phyloP scores from a whole-genome alignment of 1,140 invertebrate species.

The Panulirus ornatus region DNA sequence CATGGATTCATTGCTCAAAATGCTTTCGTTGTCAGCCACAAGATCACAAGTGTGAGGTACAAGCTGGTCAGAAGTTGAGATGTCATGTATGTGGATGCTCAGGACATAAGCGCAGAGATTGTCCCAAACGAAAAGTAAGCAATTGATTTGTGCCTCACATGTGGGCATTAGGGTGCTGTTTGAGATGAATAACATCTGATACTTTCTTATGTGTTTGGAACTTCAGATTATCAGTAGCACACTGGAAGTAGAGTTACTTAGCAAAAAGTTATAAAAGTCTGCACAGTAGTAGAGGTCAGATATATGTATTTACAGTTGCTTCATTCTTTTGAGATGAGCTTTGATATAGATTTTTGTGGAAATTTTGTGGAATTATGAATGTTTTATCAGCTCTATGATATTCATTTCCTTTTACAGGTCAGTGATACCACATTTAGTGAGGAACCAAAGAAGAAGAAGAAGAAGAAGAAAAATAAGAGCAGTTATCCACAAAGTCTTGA shows the following conservation, averaged over 20 bases:
- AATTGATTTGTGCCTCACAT: not conserved
- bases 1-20: conserved; percentile 87
- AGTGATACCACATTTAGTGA: not conserved
- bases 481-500: conserved; percentile 16
- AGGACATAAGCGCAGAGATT: conserved; percentile 56
- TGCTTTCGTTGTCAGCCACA: conserved; percentile 84
- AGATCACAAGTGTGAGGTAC: conserved; percentile 82
- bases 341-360: too few relatives aligned
- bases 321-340: too few relatives aligned
- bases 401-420: not conserved
- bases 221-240: too few relatives aligned
- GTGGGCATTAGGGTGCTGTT: too few relatives aligned
- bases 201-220: too few relatives aligned
- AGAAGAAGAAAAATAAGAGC: not conserved
- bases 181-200: too few relatives aligned
- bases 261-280: too few relatives aligned
- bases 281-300: too few relatives aligned
- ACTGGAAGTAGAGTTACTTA: too few relatives aligned
- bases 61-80: not conserved
- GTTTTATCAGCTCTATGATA: too few relatives aligned
- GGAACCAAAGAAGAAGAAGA: not conserved
- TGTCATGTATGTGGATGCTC: conserved; percentile 57
- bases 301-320: too few relatives aligned
- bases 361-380: too few relatives aligned
- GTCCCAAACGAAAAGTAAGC: conserved; percentile 62